Evolutionary conservation across 2,888 invertebrate genomes (phyloP).

Genomic region (Caenorhabditis uteleia): DNA sequence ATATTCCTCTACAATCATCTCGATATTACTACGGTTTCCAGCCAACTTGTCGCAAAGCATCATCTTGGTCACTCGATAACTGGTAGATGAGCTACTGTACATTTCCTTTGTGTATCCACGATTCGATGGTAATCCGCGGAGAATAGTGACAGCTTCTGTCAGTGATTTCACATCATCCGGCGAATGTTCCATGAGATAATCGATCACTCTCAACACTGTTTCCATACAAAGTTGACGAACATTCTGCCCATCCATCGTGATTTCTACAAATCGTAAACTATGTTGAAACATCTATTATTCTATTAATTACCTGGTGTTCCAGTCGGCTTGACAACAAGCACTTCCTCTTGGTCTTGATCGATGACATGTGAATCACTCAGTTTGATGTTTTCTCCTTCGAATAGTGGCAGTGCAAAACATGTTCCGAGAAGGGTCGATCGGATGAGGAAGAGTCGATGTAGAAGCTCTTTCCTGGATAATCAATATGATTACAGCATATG

Average conservation of each 20-base stretch:
- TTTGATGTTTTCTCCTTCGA: constrained; percentile 75
- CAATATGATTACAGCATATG: constrained; percentile 4
- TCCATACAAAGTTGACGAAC: constrained; percentile 39
- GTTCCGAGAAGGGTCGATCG: constrained; percentile 77
- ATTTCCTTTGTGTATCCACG: constrained; percentile 45
- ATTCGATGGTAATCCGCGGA: constrained; percentile 40
- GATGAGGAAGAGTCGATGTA: constrained; percentile 78
- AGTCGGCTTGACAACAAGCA: constrained; percentile 26
- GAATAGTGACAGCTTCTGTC: constrained; percentile 39
- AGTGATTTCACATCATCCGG: constrained; percentile 51
- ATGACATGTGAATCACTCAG: constrained; percentile 65
- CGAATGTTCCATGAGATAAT: constrained; percentile 30
- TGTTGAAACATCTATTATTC: not conserved
- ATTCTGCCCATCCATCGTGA: constrained; percentile 28
- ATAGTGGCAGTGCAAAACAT: constrained; percentile 78
- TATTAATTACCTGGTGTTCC: constrained; percentile 31
- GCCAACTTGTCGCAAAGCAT: constrained; percentile 42
- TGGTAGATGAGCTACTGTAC: constrained; percentile 29
- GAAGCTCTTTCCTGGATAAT: constrained; percentile 76
- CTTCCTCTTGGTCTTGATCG: constrained; percentile 9
- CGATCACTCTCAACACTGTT: constrained; percentile 26
- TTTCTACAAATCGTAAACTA: constrained; percentile 7
- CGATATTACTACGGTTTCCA: constrained; percentile 42
- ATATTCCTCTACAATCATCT: constrained; percentile 49
- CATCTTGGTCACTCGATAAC: constrained; percentile 42